phyloP scores from a whole-genome alignment of 2,113 vertebrate species.

The Psephotus haematonotus region DNA sequence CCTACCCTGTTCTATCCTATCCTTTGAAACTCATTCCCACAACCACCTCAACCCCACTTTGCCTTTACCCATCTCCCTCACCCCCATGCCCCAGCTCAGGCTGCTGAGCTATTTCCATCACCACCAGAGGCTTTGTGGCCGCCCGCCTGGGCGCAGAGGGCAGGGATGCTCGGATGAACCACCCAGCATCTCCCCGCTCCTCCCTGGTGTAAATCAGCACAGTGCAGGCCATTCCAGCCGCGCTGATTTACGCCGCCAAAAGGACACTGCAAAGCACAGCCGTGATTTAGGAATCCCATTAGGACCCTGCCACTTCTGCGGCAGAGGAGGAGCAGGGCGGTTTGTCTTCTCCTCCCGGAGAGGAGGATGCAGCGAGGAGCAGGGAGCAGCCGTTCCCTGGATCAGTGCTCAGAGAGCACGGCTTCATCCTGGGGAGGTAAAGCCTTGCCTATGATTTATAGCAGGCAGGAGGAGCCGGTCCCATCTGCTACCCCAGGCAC shows the following conservation, averaged over 20 bases:
- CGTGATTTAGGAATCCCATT: conserved; percentile 28
- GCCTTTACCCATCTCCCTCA: background rate
- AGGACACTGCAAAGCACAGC: background rate
- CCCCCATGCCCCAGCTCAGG: background rate
- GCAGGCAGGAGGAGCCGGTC: background rate
- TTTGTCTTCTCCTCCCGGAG: background rate
- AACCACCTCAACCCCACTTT: background rate
- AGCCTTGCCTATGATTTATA: conserved; percentile 5
- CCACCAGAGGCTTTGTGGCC: background rate
- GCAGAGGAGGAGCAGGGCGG: background rate
- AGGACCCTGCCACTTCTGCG: conserved; percentile 11
- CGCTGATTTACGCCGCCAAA: background rate
- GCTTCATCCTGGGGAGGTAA: background rate
- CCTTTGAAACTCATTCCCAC: background rate
- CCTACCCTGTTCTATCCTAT: background rate
- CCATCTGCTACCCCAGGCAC: conserved; percentile 20
- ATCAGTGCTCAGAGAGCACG: accelerated
- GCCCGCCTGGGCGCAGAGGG: background rate
- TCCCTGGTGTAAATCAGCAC: conserved; percentile 7
- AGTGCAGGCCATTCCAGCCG: accelerated
- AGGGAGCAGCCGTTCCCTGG: background rate
- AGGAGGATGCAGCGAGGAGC: background rate
- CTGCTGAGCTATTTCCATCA: background rate
- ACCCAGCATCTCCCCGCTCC: background rate
- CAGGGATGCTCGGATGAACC: conserved; percentile 7